These are phyloP conservation scores for Myotis brandtii DNA, from an alignment of 2,113 vertebrate species.

Conservation along the genomic window DNA sequence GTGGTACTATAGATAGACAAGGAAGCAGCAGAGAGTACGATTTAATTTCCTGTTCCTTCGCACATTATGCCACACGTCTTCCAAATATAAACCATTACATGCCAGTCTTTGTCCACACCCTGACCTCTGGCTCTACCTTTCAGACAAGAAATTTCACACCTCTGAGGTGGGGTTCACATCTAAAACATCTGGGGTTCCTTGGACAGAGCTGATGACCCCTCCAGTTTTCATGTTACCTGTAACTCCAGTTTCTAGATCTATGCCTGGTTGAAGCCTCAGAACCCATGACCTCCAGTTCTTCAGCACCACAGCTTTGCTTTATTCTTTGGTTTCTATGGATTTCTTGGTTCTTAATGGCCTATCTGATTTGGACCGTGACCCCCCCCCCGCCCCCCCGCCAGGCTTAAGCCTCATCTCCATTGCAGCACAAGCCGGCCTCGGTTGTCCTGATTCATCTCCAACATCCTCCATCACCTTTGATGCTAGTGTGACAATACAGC, in stretches of 20 bases:
- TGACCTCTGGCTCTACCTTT: not conserved
- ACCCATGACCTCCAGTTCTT: not conserved
- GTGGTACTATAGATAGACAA: not conserved
- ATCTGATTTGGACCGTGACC: not conserved
- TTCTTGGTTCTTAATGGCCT: not conserved
- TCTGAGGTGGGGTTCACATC: not conserved
- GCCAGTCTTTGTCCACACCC: not conserved
- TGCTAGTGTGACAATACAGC: not conserved
- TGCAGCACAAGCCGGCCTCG: not conserved
- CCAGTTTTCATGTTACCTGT: not conserved
- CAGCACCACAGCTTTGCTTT: not conserved
- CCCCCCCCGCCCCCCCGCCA: too few relatives aligned
- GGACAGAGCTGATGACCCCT: not conserved
- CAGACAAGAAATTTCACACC: not conserved
- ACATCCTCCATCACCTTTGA: not conserved
- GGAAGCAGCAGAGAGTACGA: constrained; percentile 39
- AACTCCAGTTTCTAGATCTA: not conserved
- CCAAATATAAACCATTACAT: not conserved
- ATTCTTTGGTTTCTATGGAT: not conserved
- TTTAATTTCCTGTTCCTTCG: constrained; percentile 52
- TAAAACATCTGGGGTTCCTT: not conserved
- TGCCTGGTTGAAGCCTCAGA: not conserved
- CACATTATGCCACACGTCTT: not conserved
- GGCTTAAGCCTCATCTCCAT: not conserved
- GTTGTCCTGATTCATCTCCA: not conserved